A percentile compares a stretch with the other conserved stretches of the same genome.
These are phyloP conservation scores for Peromyscus maniculatus DNA, from an alignment of 2,113 vertebrate genomes.

Conservation along the genomic window DNA sequence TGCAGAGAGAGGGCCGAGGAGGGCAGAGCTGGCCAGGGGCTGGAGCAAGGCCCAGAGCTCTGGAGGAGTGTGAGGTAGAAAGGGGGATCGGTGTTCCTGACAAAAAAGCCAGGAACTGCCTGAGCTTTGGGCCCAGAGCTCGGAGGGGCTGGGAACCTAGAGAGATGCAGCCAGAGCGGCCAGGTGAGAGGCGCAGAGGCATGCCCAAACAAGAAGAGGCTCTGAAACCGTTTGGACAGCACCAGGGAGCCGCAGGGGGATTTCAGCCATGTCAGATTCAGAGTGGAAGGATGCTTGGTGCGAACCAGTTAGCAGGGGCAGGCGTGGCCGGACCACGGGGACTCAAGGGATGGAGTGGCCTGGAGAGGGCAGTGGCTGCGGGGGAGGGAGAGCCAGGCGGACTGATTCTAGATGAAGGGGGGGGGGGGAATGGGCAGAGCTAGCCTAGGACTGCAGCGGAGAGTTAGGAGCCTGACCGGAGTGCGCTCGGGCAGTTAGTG, in stretches of 20 bases:
- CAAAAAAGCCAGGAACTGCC: not conserved
- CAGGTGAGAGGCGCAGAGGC: not conserved
- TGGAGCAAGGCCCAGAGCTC: not conserved
- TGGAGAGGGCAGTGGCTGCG: not conserved
- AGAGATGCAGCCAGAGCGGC: not conserved
- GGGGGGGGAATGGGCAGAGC: not conserved
- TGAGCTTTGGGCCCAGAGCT: not conserved
- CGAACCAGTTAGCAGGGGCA: no score
- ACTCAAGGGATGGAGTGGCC: not conserved
- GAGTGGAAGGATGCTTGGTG: not conserved
- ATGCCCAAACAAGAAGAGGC: not conserved
- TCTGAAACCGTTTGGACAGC: not conserved
- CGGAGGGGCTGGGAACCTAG: not conserved
- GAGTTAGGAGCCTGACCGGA: not conserved
- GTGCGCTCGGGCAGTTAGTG: not conserved
- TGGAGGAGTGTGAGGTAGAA: not conserved
- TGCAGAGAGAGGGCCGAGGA: fast-evolving
- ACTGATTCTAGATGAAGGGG: not conserved
- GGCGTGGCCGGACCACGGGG: not conserved
- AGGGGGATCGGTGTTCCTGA: not conserved
- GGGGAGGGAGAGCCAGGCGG: not conserved
- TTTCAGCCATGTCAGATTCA: not conserved
- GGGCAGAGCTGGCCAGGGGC: not conserved
- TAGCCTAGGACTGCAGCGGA: not conserved
- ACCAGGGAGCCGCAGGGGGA: not conserved